phyloP scores from a whole-genome alignment of 2,797 vertebrate genomes.

The Tenualosa thibaudeaui region DNA sequence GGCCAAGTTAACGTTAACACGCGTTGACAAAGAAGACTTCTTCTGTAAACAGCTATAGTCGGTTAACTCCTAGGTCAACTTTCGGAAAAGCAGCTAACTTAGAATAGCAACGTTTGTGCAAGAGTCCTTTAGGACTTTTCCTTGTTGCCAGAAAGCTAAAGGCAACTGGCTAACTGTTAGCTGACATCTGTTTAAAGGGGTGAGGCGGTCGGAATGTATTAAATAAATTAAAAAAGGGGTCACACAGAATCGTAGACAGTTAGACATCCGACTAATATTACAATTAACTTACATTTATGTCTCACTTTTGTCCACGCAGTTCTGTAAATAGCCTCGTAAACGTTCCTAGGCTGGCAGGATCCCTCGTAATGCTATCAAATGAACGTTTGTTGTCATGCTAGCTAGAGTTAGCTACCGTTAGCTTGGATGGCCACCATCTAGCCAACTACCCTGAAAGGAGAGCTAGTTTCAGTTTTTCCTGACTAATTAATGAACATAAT shows the following conservation, averaged over 20 bases:
- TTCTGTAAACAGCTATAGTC: not conserved
- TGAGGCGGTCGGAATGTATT: not conserved
- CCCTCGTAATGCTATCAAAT: not conserved
- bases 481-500: not conserved
- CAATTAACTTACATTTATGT: not conserved
- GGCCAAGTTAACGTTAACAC: not conserved
- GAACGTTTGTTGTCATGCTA: constrained; percentile 3
- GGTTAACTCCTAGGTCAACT: not conserved
- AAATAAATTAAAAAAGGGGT: not conserved
- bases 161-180: not conserved
- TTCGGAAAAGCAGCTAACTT: not conserved
- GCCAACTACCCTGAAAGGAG: not conserved
- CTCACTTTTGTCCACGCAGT: not conserved
- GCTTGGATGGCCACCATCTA: not conserved
- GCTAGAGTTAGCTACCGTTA: not conserved
- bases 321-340: not conserved
- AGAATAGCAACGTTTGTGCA: not conserved
- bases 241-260: not conserved
- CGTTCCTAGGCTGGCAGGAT: not conserved
- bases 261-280: not conserved
- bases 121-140: not conserved
- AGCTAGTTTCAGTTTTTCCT: not conserved
- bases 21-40: not conserved
- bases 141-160: not conserved
- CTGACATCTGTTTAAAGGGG: not conserved